A percentile compares a stretch with the other conserved stretches of the same genome.
Conservation (phyloP, 2,797 vertebrate genomes). For the Micromesistius poutassou region DNA sequence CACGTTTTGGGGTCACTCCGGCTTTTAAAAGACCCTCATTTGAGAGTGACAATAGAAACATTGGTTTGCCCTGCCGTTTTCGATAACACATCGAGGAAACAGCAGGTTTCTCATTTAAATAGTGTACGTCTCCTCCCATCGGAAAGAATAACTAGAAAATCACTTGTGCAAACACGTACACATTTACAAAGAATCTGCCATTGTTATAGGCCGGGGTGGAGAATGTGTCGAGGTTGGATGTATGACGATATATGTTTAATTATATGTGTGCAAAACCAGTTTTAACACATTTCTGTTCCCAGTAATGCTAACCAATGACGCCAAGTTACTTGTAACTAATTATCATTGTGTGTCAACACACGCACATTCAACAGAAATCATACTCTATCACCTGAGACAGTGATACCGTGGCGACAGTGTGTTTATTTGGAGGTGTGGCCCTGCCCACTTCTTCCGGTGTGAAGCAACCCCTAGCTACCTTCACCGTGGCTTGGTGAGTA, state of each 20-base stretch:
- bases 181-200: not conserved
- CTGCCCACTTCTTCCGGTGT: constrained; percentile 44
- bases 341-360: not conserved
- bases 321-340: not conserved
- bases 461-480: constrained; percentile 24
- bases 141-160: not conserved
- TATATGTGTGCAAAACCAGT: not conserved
- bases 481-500: constrained; percentile 1
- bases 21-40: constrained; percentile 56
- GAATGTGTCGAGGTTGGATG: not conserved
- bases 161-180: not conserved
- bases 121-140: constrained; percentile 23
- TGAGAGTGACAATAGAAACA: constrained; percentile 59
- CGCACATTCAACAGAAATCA: constrained; percentile 35
- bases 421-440: constrained; percentile 48
- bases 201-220: not conserved
- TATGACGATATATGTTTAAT: not conserved
- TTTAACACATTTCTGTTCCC: not conserved
- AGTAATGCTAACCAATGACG: not conserved
- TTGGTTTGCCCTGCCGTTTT: constrained; percentile 41
- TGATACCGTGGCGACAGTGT: constrained; percentile 33
- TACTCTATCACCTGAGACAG: constrained; percentile 19
- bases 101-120: constrained; percentile 43
- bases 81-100: constrained; percentile 44
- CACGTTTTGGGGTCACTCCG: constrained; percentile 69